Base-by-base conservation (phyloP, 2,113 vertebrate genomes). In the Penelope pileata region DNA sequence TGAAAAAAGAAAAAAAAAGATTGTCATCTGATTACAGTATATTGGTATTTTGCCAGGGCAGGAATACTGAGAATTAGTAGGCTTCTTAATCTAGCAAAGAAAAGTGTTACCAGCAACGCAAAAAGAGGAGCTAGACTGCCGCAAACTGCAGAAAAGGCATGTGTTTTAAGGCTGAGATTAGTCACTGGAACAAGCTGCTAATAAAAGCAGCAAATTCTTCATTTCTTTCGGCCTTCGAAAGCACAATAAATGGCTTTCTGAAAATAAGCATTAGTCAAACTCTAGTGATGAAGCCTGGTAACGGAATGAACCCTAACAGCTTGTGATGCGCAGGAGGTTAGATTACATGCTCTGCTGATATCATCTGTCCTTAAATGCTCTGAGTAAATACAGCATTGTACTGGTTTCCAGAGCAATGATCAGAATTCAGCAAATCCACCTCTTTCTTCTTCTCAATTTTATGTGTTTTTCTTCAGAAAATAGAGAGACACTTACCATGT, bases 221-320 rank as follows among this genome's bases (percentile, higher is more conserved):
- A 40, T 70, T 70, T 88, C 30, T 83, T 75, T 81, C 1, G 16
- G 73, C 73, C 77, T 91, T 93, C 91, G 78, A 70, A 92, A 81
- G 64, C 50, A 93, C 59, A 93, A 45, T 86, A 86, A 93, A 81
- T 19, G 83, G 42, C 80, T 92, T 94, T 95, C 83, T 89, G 77
- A 93, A 94, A 94, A 92, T 56, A 86, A 60, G 86, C 58, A 82
- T 96, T 89, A 94, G 86, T 95, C 92, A 94, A 94, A 84, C 80
- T 93, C 69, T 81, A 54, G 60, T 68, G 91, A 93, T 66, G 66
- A 91, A 72, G 58, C 43, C 81, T 73, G 83, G 92, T 94, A 92
- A 91, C 88, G 43, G 77, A 92, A 69, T 62, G 83, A 96, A 53
- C 38, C 48, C 21, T 87, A 91, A 78, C 1, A 2, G 77, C 23